Base-by-base conservation (phyloP, 2,888 invertebrate species). In the Abrostola tripartita region DNA sequence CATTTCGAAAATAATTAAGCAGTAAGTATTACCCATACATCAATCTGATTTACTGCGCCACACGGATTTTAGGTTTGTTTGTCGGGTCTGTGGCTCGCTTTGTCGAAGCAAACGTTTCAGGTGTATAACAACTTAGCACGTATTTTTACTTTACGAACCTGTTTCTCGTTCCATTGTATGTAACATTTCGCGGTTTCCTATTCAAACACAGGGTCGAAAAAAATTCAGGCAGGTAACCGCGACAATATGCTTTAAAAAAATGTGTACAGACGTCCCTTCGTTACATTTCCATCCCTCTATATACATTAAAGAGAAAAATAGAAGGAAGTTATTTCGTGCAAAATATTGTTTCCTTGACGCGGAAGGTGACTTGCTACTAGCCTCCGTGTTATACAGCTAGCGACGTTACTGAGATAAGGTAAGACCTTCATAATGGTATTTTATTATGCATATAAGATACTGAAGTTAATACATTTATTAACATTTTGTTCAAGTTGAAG, bases 341-440 rank as follows among this genome's bases (percentile, higher is more conserved):
- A 74, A 70, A 74, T 65, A 77, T 74, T 63, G 74, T 77, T 70
- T 77, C 61, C 55, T 50, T 59, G 52, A 56, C 40, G 52, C 52
- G 52, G 40, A 37, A 56, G 50, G 41, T 51, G 65, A 38, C 37
- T 64, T 44, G 58, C 54, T 57, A 73, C 76, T 76, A 71, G 57
- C 52, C 52, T 38, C 47, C 24, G 53, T 59, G 56, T 59, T 42
- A 49, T 44, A 47, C 40, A 54, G 41, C 47, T 60, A 37, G 49
- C 47, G 40, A 54, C 52, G 56, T 54, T 61, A 50, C 50, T 57
- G 41, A 60, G 68, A 60, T 74, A 70, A 77, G 65, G 65, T 61
- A 59, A 50, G 49, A 52, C 52, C 60, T 56, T 59, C 52, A 65
- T 65, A 57, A 60, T 61, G 24, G 44, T 62, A 54, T 54, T 65